These are phyloP conservation scores for Hedychridium roseum DNA, from an alignment of 2,888 invertebrate species.

Conservation along the genomic window DNA sequence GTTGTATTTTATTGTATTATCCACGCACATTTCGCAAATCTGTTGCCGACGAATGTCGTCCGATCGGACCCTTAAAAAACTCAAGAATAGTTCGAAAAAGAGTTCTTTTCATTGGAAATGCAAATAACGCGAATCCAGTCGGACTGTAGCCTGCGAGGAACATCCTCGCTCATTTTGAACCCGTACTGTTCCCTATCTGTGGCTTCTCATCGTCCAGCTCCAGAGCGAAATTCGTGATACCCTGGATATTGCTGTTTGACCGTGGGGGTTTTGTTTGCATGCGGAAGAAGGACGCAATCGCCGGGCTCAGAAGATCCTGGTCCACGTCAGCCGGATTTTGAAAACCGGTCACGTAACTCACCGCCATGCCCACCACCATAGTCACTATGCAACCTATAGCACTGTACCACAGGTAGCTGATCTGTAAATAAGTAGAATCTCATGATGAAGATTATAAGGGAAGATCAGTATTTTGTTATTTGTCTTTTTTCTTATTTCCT, in stretches of 20 bases:
- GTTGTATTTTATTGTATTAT: too few relatives aligned
- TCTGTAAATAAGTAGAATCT: constrained; percentile 32
- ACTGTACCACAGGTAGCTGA: constrained; percentile 86
- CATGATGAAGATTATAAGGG: too few relatives aligned
- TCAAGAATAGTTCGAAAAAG: too few relatives aligned
- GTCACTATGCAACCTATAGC: constrained; percentile 80
- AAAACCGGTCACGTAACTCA: constrained; percentile 74
- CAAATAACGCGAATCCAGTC: too few relatives aligned
- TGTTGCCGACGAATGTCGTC: too few relatives aligned
- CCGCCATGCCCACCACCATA: constrained; percentile 75
- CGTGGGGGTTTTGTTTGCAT: constrained; percentile 38
- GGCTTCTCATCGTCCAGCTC: constrained; percentile 56
- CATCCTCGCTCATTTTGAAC: constrained; percentile 14
- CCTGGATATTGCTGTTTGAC: constrained; percentile 37
- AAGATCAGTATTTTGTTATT: too few relatives aligned
- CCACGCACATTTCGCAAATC: too few relatives aligned
- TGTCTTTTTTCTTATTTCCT: too few relatives aligned
- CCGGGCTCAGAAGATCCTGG: constrained; percentile 75
- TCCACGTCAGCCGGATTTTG: constrained; percentile 72
- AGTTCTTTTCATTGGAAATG: too few relatives aligned
- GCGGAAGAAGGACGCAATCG: constrained; percentile 67
- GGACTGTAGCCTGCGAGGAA: too few relatives aligned
- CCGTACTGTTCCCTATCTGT: constrained; percentile 26
- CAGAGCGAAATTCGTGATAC: constrained; percentile 54
- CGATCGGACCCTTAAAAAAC: too few relatives aligned